phyloP scores from a whole-genome alignment of 2,888 invertebrate species.

The Epiperipatus broadwayi region DNA sequence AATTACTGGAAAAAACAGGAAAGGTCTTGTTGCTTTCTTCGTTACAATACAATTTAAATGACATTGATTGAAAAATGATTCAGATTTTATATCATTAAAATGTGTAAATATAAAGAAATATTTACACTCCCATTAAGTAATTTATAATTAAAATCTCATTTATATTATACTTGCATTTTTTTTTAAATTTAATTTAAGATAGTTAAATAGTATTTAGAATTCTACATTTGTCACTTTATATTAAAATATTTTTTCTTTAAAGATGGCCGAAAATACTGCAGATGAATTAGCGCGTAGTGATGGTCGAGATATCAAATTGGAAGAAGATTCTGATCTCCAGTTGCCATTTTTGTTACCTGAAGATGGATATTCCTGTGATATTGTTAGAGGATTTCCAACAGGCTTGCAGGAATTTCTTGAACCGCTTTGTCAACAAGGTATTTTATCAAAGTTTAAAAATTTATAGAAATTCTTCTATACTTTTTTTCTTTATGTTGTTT shows the following conservation, averaged over 20 bases:
- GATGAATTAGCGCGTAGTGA: constrained; percentile 78
- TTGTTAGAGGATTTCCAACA: constrained; percentile 69
- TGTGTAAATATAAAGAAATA: too few species aligned
- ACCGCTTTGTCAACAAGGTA: constrained; percentile 44
- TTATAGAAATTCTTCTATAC: too few species aligned
- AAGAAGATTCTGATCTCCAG: constrained; percentile 65
- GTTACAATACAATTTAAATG: too few species aligned
- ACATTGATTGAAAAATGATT: too few species aligned
- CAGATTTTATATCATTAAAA: too few species aligned
- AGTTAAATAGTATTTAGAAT: not conserved
- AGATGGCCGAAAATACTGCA: constrained; percentile 67
- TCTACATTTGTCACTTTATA: constrained; percentile 17
- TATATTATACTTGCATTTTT: constrained; percentile 5
- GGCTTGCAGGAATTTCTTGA: constrained; percentile 70
- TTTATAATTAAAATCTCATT: not conserved
- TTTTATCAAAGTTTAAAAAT: constrained; percentile 6
- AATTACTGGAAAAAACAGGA: too few species aligned
- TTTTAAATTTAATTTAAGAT: too few species aligned
- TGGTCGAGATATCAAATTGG: constrained; percentile 67
- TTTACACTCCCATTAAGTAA: too few species aligned
- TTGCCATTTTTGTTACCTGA: constrained; percentile 82
- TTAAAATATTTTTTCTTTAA: constrained; percentile 19
- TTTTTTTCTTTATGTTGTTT: too few species aligned
- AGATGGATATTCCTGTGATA: constrained; percentile 93
- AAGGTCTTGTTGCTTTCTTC: too few species aligned